Conservation (phyloP, 2,113 vertebrate species). For the Sus scrofa region DNA sequence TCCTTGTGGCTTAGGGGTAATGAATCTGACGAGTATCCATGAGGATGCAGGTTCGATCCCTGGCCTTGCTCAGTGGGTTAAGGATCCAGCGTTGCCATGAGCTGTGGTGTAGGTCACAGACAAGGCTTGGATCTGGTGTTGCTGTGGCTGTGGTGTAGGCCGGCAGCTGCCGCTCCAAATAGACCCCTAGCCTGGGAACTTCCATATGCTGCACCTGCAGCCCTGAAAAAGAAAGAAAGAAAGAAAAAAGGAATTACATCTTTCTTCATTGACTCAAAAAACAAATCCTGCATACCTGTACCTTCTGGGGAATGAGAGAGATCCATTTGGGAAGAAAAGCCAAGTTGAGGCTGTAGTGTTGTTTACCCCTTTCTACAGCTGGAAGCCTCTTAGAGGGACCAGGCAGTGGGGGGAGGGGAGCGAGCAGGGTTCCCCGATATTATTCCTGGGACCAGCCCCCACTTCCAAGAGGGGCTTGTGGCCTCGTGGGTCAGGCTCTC, state of each 20-base stretch:
- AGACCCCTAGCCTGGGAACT: no score
- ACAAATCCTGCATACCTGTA: background rate
- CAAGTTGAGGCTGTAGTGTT: slow-evolving; percentile 17
- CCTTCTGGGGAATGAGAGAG: background rate
- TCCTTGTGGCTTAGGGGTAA: no score
- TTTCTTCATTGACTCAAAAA: slow-evolving; percentile 1
- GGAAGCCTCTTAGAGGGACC: slow-evolving; percentile 19
- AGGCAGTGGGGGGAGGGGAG: background rate
- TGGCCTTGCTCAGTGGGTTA: no score
- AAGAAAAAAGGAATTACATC: background rate
- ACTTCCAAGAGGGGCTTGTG: background rate
- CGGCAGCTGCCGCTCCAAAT: no score
- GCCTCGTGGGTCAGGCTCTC: background rate
- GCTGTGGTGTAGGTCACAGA: no score
- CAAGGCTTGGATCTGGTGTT: no score
- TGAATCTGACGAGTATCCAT: no score
- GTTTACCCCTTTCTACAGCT: slow-evolving; percentile 20
- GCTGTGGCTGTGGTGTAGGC: no score
- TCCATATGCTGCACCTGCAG: no score
- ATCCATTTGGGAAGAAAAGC: background rate
- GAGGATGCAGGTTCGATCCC: no score
- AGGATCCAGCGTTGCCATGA: no score
- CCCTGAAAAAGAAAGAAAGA: no score
- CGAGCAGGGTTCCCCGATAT: background rate
- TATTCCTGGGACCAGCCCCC: background rate